Conservation (phyloP, 2,888 invertebrate genomes). For the Apamea sordens region DNA sequence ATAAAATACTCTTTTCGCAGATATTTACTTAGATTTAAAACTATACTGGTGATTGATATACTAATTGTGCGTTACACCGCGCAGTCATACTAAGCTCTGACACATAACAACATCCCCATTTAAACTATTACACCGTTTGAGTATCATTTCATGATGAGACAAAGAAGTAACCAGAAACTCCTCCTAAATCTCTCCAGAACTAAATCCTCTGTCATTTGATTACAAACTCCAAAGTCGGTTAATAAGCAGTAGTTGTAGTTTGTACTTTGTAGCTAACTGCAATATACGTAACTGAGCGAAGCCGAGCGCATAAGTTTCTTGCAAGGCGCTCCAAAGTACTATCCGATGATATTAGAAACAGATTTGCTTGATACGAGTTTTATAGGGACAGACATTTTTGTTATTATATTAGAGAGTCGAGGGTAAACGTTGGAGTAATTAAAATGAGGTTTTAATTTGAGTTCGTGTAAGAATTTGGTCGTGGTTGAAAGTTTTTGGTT, state of each 20-base stretch:
- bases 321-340: constrained; percentile 64
- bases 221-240: constrained; percentile 39
- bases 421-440: constrained; percentile 24
- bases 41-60: not conserved
- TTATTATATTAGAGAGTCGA: constrained; percentile 42
- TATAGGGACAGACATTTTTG: constrained; percentile 68
- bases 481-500: not conserved
- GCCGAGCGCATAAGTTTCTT: constrained; percentile 57
- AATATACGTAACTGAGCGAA: constrained; percentile 57
- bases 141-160: not conserved
- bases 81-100: not conserved
- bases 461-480: not conserved
- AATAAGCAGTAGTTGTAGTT: constrained; percentile 40
- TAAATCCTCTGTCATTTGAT: constrained; percentile 38
- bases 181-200: not conserved
- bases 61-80: not conserved
- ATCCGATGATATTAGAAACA: constrained; percentile 79
- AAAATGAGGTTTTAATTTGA: constrained; percentile 25
- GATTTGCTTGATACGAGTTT: constrained; percentile 79
- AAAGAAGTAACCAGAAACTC: constrained; percentile 9
- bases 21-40: not conserved
- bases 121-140: not conserved
- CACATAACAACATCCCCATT: not conserved
- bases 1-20: not conserved
- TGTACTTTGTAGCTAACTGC: constrained; percentile 59